Percentiles rank a stretch among this genome's conserved stretches.
These are phyloP conservation scores for Corythaixoides concolor DNA, from an alignment of 2,113 vertebrate genomes.

Conservation along the genomic window DNA sequence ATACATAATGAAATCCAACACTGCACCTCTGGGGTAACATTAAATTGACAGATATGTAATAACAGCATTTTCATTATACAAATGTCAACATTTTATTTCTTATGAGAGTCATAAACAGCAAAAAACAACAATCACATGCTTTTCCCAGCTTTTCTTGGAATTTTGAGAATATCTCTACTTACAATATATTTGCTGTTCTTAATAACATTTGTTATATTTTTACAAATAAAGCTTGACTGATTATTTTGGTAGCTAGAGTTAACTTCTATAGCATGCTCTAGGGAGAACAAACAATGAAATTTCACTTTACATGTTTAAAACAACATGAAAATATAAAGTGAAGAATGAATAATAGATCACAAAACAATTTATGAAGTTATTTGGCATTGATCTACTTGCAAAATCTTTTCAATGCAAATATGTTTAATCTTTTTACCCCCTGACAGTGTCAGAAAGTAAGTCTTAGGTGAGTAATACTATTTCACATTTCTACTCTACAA, in stretches of 20 bases:
- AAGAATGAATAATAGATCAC: neutral
- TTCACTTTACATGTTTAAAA: neutral
- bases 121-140: neutral
- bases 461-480: neutral
- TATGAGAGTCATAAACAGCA: neutral
- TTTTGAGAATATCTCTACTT: neutral
- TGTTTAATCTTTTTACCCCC: neutral
- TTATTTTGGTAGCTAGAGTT: neutral
- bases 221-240: neutral
- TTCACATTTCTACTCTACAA: neutral
- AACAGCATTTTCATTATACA: slow-evolving; percentile 43
- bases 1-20: slow-evolving; percentile 40
- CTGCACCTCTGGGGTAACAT: slow-evolving; percentile 4
- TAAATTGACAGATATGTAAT: slow-evolving; percentile 26
- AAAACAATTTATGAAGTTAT: neutral
- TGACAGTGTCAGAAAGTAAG: neutral
- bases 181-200: neutral
- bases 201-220: neutral
- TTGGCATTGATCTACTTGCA: neutral
- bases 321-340: neutral
- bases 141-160: neutral
- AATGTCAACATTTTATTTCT: slow-evolving; percentile 18
- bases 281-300: neutral
- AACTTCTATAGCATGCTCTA: neutral
- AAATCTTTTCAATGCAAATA: neutral